Percentiles rank a stretch among this genome's conserved stretches.
Evolutionary conservation across 2,797 vertebrate genomes (phyloP).

Genomic region (Chaetophractus vellerosus): DNA sequence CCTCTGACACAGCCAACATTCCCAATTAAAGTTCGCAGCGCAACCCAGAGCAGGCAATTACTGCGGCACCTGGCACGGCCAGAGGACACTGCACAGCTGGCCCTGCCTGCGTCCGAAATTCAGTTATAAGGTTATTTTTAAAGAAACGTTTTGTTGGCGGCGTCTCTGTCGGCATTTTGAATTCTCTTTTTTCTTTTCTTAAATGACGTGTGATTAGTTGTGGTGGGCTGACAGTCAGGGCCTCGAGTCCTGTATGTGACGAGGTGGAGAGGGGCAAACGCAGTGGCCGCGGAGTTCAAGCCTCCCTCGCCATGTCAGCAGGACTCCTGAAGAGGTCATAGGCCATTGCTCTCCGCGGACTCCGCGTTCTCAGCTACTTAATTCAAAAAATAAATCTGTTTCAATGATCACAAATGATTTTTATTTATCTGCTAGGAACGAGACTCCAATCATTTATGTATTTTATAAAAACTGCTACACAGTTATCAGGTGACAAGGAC

Average conservation of each 20-base stretch:
- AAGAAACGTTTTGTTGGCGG: conserved; percentile 84
- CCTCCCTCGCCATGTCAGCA: accelerated
- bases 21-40: conserved; percentile 81
- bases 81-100: conserved; percentile 78
- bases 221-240: not conserved
- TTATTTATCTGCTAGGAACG: conserved; percentile 59
- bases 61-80: conserved; percentile 72
- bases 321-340: not conserved
- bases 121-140: conserved; percentile 84
- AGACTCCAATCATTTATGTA: not conserved
- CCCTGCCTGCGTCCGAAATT: conserved; percentile 81
- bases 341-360: not conserved
- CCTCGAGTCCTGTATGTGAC: not conserved
- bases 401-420: conserved; percentile 56
- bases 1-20: conserved; percentile 77
- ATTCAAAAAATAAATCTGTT: conserved; percentile 72
- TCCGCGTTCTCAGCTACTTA: conserved; percentile 70
- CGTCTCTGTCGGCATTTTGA: conserved; percentile 75
- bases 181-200: not conserved
- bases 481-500: conserved; percentile 16
- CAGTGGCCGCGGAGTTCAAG: accelerated
- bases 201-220: not conserved
- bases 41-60: conserved; percentile 79
- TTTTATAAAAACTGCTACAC: conserved; percentile 31
- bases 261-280: not conserved